Percentiles rank a stretch among this genome's conserved stretches.
phyloP scores from a whole-genome alignment of 2,113 vertebrate species.

The Pardalotus punctatus region DNA sequence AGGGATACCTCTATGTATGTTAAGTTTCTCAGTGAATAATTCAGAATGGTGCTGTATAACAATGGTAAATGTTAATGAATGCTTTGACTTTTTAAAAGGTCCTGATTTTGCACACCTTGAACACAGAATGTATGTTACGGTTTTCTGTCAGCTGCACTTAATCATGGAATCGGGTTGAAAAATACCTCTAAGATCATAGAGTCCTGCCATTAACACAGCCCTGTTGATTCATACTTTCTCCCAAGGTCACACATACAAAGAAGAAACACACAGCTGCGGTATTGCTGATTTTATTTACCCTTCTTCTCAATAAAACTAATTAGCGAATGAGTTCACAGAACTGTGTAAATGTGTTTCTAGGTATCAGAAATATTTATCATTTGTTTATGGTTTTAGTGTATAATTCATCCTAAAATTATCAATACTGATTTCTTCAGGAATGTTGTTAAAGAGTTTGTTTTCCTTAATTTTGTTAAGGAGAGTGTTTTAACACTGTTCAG shows the following conservation, averaged over 20 bases:
- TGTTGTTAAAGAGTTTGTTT: not conserved
- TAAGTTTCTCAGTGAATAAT: not conserved
- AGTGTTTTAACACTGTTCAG: not conserved
- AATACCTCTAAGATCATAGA: not conserved
- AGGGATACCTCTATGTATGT: not conserved
- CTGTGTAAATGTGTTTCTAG: not conserved
- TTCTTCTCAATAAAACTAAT: not conserved
- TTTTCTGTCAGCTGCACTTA: not conserved
- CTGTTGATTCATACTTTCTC: not conserved
- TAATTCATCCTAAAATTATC: not conserved
- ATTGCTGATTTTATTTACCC: not conserved
- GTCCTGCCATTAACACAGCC: not conserved
- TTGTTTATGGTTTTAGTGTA: not conserved
- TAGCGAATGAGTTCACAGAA: not conserved
- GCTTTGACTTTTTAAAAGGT: not conserved
- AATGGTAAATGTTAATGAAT: not conserved
- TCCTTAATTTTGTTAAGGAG: not conserved
- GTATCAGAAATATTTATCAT: not conserved
- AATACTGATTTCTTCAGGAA: not conserved
- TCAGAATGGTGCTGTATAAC: not conserved
- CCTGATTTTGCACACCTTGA: not conserved
- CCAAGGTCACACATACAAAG: not conserved
- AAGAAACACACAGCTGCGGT: not conserved
- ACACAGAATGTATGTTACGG: fast-evolving
- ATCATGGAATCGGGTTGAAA: not conserved